Conservation (phyloP, 2,797 vertebrate species). For the Podargus strigoides region DNA sequence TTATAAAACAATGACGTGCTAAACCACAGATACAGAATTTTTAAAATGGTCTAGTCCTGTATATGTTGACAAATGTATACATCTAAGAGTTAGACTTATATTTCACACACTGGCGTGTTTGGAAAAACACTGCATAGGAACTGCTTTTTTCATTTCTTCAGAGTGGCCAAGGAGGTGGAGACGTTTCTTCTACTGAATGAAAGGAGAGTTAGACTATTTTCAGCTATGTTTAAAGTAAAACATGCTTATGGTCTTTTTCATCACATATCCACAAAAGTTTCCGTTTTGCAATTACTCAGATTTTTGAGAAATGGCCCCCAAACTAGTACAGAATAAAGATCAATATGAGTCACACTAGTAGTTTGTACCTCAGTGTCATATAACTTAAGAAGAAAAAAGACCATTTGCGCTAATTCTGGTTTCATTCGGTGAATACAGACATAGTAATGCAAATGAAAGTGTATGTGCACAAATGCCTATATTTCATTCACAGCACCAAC, state of each 20-base stretch:
- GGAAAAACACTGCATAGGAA: not conserved
- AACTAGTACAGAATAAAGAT: not conserved
- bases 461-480: not conserved
- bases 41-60: not conserved
- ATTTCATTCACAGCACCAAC: not conserved
- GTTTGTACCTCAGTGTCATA: not conserved
- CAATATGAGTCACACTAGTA: not conserved
- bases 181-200: not conserved
- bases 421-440: not conserved
- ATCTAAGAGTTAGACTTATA: not conserved
- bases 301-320: not conserved
- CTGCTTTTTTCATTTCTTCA: not conserved
- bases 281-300: not conserved
- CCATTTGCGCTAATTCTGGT: not conserved
- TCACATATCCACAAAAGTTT: not conserved
- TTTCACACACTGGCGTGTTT: not conserved
- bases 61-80: not conserved
- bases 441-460: not conserved
- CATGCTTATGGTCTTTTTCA: not conserved
- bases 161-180: not conserved
- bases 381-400: not conserved
- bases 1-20: not conserved
- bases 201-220: not conserved
- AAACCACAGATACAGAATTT: not conserved
- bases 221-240: not conserved